Evolutionary conservation across 2,113 vertebrate species (phyloP).

Genomic region (Miniopterus natalensis): DNA sequence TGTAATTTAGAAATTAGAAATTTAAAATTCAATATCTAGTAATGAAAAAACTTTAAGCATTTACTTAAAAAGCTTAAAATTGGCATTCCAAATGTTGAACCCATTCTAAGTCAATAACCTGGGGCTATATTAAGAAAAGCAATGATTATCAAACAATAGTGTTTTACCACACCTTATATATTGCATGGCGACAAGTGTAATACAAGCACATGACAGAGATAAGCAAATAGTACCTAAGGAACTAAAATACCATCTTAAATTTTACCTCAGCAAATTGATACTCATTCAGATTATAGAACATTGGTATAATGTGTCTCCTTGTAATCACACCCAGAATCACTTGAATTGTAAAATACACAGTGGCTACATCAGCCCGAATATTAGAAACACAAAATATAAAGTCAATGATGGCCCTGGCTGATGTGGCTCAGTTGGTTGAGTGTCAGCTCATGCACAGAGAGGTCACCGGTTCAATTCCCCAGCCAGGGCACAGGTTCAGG

Average conservation of each 20-base stretch:
- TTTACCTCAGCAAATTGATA: constrained; percentile 25
- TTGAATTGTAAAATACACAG: constrained; percentile 12
- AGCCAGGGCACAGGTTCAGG: too few species aligned
- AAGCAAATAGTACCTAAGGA: constrained; percentile 64
- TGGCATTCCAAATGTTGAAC: constrained; percentile 43
- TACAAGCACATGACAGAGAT: constrained; percentile 58
- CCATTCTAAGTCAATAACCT: constrained; percentile 64
- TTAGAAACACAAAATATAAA: constrained; percentile 34
- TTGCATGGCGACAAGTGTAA: constrained; percentile 27
- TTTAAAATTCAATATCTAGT: constrained; percentile 51
- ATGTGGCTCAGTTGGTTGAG: too few species aligned
- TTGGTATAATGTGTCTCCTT: constrained; percentile 33
- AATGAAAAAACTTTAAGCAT: constrained; percentile 52
- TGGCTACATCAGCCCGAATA: background rate
- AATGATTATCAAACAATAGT: constrained; percentile 58
- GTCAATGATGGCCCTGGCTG: too few species aligned
- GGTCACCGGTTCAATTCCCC: too few species aligned
- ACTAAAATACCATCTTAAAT: constrained; percentile 47
- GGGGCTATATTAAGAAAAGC: constrained; percentile 37
- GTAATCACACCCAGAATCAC: constrained; percentile 49
- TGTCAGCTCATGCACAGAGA: too few species aligned
- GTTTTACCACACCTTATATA: background rate
- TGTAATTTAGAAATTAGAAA: constrained; percentile 30
- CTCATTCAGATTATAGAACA: constrained; percentile 58
- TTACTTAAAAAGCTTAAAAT: constrained; percentile 63